Evolutionary conservation across 2,113 vertebrate species (phyloP).

Genomic region (Myrmecobius fasciatus): DNA sequence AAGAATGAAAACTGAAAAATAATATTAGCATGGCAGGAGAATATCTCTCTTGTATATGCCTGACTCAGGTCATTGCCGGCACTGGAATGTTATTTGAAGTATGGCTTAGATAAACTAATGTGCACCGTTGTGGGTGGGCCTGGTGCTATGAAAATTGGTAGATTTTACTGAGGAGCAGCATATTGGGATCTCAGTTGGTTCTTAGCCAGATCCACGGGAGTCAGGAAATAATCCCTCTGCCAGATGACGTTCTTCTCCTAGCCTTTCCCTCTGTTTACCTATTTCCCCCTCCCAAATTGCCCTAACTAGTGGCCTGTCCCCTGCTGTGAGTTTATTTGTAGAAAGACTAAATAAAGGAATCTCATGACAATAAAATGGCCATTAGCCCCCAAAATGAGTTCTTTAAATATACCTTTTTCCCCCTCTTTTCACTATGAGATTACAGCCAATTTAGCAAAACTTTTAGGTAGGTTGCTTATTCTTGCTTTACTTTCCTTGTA

Average conservation of each 20-base stretch:
- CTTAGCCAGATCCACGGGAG: constrained; percentile 77
- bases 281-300: constrained; percentile 58
- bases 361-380: constrained; percentile 72
- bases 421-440: constrained; percentile 33
- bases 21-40: background rate
- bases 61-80: constrained; percentile 61
- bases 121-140: constrained; percentile 21
- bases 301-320: constrained; percentile 75
- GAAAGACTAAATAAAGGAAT: constrained; percentile 76
- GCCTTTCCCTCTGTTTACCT: constrained; percentile 76
- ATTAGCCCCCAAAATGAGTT: constrained; percentile 52
- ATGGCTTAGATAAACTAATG: background rate
- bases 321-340: constrained; percentile 75
- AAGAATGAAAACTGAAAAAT: constrained; percentile 38
- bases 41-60: constrained; percentile 44
- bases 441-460: constrained; percentile 54
- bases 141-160: constrained; percentile 59
- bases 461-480: constrained; percentile 11
- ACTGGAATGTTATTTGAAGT: constrained; percentile 51
- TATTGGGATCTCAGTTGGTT: constrained; percentile 78
- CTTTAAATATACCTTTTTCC: constrained; percentile 51
- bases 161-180: constrained; percentile 71
- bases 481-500: constrained; percentile 15
- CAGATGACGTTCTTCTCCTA: constrained; percentile 76
- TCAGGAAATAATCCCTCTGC: constrained; percentile 78